A percentile compares a stretch with the other conserved stretches of the same genome.
phyloP scores from a whole-genome alignment of 2,888 invertebrate species.

The Geotrupes spiniger region DNA sequence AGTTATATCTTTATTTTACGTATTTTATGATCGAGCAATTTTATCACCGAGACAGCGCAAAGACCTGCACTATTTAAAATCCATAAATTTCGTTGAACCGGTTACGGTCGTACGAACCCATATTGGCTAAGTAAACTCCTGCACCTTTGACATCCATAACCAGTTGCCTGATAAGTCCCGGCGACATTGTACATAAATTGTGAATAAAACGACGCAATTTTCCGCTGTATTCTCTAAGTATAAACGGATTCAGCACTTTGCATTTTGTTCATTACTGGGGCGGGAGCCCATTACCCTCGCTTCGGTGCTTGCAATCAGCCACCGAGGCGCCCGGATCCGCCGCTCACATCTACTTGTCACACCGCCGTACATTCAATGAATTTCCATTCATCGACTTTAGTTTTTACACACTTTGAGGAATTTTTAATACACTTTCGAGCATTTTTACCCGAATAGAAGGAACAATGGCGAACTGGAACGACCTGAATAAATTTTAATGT shows the following conservation, averaged over 20 bases:
- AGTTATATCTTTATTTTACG: constrained; percentile 23
- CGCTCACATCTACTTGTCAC: constrained; percentile 25
- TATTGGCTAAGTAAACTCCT: constrained; percentile 26
- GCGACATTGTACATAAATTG: constrained; percentile 30
- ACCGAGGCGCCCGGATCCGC: constrained; percentile 22
- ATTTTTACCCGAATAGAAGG: too few species aligned
- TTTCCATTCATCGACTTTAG: constrained; percentile 10
- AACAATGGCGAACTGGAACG: too few species aligned
- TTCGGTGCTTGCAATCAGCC: constrained; percentile 30
- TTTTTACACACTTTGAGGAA: constrained; percentile 1
- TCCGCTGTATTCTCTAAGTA: constrained; percentile 30
- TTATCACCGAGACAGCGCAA: constrained; percentile 23
- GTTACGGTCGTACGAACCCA: constrained; percentile 25
- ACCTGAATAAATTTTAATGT: too few species aligned
- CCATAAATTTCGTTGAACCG: constrained; percentile 25
- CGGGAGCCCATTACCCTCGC: constrained; percentile 27
- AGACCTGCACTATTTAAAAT: constrained; percentile 26
- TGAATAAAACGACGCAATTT: constrained; percentile 34
- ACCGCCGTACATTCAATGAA: constrained; percentile 14
- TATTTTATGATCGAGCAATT: constrained; percentile 22
- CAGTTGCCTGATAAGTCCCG: constrained; percentile 28
- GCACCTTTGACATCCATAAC: constrained; percentile 25
- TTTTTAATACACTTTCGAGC: too few species aligned
- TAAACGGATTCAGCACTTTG: constrained; percentile 35
- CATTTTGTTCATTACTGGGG: constrained; percentile 32